These are phyloP conservation scores for Morpho helenor DNA, from an alignment of 2,888 invertebrate species.

Conservation along the genomic window DNA sequence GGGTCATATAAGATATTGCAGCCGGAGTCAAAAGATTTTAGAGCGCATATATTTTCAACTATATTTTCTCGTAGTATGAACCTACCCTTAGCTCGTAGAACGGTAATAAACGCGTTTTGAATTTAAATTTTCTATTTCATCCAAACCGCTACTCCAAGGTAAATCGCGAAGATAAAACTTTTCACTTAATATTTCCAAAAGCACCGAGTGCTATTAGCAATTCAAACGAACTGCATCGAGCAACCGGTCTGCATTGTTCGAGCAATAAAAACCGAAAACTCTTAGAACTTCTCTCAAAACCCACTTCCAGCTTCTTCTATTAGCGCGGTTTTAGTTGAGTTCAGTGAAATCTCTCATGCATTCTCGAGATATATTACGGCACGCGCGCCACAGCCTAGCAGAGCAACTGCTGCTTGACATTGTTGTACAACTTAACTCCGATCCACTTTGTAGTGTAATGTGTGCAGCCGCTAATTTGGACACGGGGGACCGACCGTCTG, in stretches of 20 bases:
- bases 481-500: too few relatives aligned
- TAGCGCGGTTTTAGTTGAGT: slow-evolving; percentile 5
- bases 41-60: too few relatives aligned
- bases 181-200: slow-evolving; percentile 3
- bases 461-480: too few relatives aligned
- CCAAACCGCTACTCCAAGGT: background rate
- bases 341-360: slow-evolving; percentile 6
- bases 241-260: slow-evolving; percentile 2
- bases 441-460: too few relatives aligned
- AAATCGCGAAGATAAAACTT: slow-evolving; percentile 1
- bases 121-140: too few relatives aligned
- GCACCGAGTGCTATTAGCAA: slow-evolving; percentile 2
- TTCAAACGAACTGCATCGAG: slow-evolving; percentile 7
- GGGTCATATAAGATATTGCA: too few relatives aligned
- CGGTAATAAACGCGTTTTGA: too few relatives aligned
- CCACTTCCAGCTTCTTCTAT: background rate
- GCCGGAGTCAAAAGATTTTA: too few relatives aligned
- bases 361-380: slow-evolving; percentile 2
- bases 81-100: too few relatives aligned
- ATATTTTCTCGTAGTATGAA: too few relatives aligned
- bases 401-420: background rate
- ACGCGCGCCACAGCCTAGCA: slow-evolving; percentile 1
- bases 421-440: too few relatives aligned
- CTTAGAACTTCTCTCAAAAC: background rate
- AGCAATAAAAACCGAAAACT: slow-evolving; percentile 3